A percentile compares a stretch with the other conserved stretches of the same genome.
These are phyloP conservation scores for Seriola aureovittata DNA, from an alignment of 2,113 vertebrate genomes.

Conservation along the genomic window DNA sequence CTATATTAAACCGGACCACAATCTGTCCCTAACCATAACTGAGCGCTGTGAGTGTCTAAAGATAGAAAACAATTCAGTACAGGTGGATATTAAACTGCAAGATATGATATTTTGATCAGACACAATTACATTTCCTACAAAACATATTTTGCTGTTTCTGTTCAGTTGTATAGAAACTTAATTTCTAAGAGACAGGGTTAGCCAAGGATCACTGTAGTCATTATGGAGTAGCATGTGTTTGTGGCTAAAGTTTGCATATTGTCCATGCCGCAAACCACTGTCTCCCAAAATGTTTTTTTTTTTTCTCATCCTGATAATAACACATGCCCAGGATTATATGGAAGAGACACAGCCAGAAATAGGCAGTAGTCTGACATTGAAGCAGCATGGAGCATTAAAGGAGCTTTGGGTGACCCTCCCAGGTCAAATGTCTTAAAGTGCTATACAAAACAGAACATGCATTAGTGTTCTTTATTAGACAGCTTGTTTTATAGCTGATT, in stretches of 20 bases:
- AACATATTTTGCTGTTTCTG: background rate
- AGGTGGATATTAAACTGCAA: background rate
- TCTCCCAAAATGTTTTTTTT: background rate
- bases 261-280: background rate
- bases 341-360: background rate
- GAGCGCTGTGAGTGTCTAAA: background rate
- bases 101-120: background rate
- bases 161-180: background rate
- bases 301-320: background rate
- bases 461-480: background rate
- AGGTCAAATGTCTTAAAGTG: background rate
- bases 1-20: background rate
- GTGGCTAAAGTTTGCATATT: conserved; percentile 46
- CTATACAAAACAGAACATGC: too few species aligned
- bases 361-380: background rate
- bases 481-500: background rate
- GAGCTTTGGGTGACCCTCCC: background rate
- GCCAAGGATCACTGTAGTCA: conserved; percentile 55
- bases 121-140: background rate
- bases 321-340: background rate
- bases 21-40: background rate
- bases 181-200: background rate
- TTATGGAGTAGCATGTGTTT: conserved; percentile 70
- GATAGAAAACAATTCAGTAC: background rate
- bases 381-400: background rate